Conservation (phyloP, 2,113 vertebrate genomes). For the Rostratula benghalensis region DNA sequence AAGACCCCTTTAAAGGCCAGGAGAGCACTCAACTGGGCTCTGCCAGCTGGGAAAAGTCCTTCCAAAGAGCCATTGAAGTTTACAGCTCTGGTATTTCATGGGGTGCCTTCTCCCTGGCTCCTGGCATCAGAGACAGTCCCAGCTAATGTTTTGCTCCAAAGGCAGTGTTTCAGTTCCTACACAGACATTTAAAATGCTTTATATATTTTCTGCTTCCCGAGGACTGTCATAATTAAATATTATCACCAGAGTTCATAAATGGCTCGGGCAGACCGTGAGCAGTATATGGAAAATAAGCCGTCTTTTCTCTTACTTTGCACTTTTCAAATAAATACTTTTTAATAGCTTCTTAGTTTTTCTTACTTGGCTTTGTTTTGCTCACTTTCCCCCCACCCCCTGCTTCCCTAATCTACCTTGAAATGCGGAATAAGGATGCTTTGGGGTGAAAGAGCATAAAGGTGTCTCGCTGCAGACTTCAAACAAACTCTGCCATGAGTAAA, state of each 20-base stretch:
- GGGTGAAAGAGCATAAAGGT: background rate
- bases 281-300: background rate
- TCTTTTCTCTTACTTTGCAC: background rate
- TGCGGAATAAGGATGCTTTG: background rate
- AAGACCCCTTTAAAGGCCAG: background rate
- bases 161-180: background rate
- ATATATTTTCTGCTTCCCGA: background rate
- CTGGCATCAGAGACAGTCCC: background rate
- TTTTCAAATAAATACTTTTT: background rate
- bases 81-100: background rate
- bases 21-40: background rate
- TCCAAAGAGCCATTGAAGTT: background rate
- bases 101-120: background rate
- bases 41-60: background rate
- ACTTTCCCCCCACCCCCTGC: too few relatives aligned
- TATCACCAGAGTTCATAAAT: background rate
- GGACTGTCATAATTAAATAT: background rate
- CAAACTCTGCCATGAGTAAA: conserved; percentile 9
- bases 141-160: background rate
- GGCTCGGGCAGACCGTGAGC: background rate
- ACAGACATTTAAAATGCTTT: background rate
- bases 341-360: background rate
- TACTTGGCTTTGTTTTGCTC: background rate
- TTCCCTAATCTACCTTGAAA: background rate
- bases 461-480: conserved; percentile 43